phyloP scores from a whole-genome alignment of 2,888 invertebrate species.

The Drosophila prolongata region DNA sequence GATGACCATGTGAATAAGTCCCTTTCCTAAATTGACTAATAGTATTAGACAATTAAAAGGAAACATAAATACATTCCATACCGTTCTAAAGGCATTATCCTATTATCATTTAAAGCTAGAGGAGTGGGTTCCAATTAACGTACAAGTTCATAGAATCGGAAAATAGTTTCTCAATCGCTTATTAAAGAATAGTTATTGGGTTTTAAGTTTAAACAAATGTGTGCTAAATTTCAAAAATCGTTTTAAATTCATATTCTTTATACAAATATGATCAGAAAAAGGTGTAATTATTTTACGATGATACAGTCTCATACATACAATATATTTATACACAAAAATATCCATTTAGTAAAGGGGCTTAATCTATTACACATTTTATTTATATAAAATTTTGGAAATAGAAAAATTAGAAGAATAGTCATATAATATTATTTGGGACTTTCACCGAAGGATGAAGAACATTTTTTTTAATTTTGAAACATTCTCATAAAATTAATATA shows the following conservation, averaged over 20 bases:
- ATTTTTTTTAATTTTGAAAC: not conserved
- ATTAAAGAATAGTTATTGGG: not conserved
- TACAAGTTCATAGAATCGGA: not conserved
- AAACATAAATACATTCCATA: not conserved
- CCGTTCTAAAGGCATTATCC: not conserved
- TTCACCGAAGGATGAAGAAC: not conserved
- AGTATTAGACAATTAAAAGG: not conserved
- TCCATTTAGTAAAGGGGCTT: constrained; percentile 26
- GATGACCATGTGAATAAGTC: not conserved
- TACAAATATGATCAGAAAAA: constrained; percentile 1
- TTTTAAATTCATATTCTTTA: not conserved
- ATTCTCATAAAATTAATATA: not conserved
- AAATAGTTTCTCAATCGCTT: not conserved
- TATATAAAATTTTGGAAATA: constrained; percentile 10
- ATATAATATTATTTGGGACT: constrained; percentile 1
- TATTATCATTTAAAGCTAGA: constrained; percentile 6
- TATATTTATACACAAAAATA: constrained; percentile 18
- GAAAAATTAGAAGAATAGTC: constrained; percentile 18
- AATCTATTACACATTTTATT: constrained; percentile 33
- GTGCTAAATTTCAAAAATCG: not conserved
- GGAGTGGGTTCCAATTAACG: not conserved
- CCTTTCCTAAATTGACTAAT: not conserved
- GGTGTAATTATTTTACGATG: not conserved
- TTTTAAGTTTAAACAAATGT: not conserved
- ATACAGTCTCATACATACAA: constrained; percentile 18